phyloP scores from a whole-genome alignment of 2,113 vertebrate genomes.

The Eptatretus burgeri region DNA sequence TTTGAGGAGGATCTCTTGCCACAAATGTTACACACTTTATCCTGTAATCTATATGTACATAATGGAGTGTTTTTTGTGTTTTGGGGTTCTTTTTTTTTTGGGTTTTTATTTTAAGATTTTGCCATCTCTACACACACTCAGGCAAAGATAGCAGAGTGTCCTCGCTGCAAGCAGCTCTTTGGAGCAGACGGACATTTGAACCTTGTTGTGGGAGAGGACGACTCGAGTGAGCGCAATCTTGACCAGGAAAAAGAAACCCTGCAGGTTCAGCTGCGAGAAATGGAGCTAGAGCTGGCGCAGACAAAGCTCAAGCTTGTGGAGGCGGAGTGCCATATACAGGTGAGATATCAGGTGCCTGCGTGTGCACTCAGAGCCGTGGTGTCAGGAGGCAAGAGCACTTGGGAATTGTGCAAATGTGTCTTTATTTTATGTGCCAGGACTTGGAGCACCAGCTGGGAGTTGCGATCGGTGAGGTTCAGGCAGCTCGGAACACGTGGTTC shows the following conservation, averaged over 20 bases:
- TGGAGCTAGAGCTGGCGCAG: conserved; percentile 93
- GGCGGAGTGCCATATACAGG: conserved; percentile 97
- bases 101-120: neutral
- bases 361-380: neutral
- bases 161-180: conserved; percentile 68
- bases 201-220: conserved; percentile 14
- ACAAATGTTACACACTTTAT: too few species aligned
- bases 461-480: conserved; percentile 86
- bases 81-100: too few species aligned
- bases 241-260: conserved; percentile 81
- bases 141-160: conserved; percentile 71
- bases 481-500: conserved; percentile 98
- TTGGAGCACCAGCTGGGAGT: conserved; percentile 85
- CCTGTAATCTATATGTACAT: too few species aligned
- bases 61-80: too few species aligned
- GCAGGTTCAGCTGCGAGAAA: conserved; percentile 61
- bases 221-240: conserved; percentile 17
- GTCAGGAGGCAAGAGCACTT: neutral
- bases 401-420: neutral
- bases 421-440: conserved; percentile 26
- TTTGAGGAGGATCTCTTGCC: too few species aligned
- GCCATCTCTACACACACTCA: conserved; percentile 14
- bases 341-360: conserved; percentile 11
- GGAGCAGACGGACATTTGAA: conserved; percentile 45
- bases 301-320: conserved; percentile 96